Base-by-base conservation (phyloP, 2,797 vertebrate genomes). In the Halcyon smyrnensis region DNA sequence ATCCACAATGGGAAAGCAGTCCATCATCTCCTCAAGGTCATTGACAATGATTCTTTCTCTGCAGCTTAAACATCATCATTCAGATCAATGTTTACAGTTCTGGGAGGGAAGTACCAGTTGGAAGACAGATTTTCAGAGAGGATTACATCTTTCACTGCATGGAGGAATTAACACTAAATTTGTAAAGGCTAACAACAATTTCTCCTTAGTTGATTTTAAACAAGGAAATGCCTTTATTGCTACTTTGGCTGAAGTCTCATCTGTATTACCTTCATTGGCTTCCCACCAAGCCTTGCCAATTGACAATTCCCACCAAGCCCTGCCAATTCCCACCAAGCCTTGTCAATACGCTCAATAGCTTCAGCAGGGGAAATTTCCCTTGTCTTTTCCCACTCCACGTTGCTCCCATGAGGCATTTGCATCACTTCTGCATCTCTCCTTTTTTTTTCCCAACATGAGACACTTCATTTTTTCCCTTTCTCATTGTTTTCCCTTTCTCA, bases 91-190 rank as follows among this genome's bases (percentile, higher is more conserved):
- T 43, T 70, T 8, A 5, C 15, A 19, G 24, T 39, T 30, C n/a
- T 48, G n/a, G 41, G 9, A 81, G 23, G 15, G 32, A 11, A 81
- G 23, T 20, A 39, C 8, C 34, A 62, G 13, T 12, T 67, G 53
- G 63, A 76, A 83, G 37, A 50, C 18, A 77, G 24, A 34, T 8
- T 91, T 74, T 36, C 46, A 53, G 71, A 51, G 37, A 6, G 16
- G 41, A 65, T 60, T 74, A 84, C 17, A 45, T 45, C 46, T 78
- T 84, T 28, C 13, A 41, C 23, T 19, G 18, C 11, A 9, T 19
- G 6, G 12, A 12, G 6, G 7, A 81, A 53, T 56, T 75, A 60
- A 46, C 5, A 19, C 27, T n/a, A 1, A 0, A 5, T 34, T 78
- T 48, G 76, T 28, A 48, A 19, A 88, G 10, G 24, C 3, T 56